Evolutionary conservation across 1,140 invertebrate genomes (phyloP).

Genomic region (Charaxes varanes): DNA sequence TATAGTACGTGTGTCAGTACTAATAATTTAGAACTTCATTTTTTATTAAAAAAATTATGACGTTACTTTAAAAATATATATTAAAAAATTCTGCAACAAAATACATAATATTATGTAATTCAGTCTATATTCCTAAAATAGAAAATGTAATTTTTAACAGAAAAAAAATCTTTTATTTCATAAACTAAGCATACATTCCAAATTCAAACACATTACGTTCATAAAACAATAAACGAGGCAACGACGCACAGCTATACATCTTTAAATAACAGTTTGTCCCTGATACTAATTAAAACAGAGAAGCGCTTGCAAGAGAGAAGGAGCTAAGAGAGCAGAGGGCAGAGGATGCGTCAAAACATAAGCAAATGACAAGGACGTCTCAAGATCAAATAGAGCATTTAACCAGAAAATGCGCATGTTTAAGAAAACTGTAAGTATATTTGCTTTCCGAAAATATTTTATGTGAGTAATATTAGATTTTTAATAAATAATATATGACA

Average conservation of each 20-base stretch:
- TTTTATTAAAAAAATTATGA: no score
- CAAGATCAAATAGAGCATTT: slow-evolving; percentile 68
- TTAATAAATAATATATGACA: no score
- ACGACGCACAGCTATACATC: slow-evolving; percentile 12
- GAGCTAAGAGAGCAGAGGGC: slow-evolving; percentile 48
- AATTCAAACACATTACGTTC: not conserved
- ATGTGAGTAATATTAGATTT: no score
- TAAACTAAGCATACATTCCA: not conserved
- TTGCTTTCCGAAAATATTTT: no score
- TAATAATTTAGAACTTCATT: no score
- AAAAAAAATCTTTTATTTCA: not conserved
- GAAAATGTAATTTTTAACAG: no score
- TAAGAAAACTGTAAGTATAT: slow-evolving; percentile 68
- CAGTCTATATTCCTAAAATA: no score
- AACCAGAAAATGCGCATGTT: slow-evolving; percentile 66
- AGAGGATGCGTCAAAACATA: slow-evolving; percentile 45
- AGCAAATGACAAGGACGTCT: slow-evolving; percentile 37
- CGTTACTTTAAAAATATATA: no score
- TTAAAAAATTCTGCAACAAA: no score
- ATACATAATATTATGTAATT: no score
- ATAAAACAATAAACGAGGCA: slow-evolving; percentile 1
- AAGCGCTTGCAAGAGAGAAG: slow-evolving; percentile 60
- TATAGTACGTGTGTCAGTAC: no score
- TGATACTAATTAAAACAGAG: slow-evolving; percentile 53
- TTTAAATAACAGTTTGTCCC: slow-evolving; percentile 34